Percentiles rank a stretch among this genome's conserved stretches.
Conservation (phyloP, 1,140 invertebrate genomes). For the Drosophila carrolli region DNA sequence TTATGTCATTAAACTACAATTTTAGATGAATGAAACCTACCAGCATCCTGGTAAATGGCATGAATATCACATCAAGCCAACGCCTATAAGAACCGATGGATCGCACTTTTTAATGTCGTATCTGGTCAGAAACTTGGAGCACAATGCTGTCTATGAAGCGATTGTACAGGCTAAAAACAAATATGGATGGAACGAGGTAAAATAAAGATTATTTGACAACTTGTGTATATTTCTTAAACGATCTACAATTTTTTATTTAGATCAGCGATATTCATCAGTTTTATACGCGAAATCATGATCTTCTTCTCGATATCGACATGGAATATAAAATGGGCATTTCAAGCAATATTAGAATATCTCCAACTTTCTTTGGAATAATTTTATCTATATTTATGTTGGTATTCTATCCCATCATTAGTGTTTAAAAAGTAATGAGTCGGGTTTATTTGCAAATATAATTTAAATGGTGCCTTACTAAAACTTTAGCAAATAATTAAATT, state of each 20-base stretch:
- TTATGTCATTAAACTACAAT: not conserved
- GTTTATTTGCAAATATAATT: slow-evolving; percentile 63
- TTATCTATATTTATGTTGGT: slow-evolving; percentile 44
- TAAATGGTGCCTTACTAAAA: slow-evolving; percentile 76
- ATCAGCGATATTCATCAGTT: slow-evolving; percentile 84
- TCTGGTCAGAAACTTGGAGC: slow-evolving; percentile 86
- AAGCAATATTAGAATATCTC: slow-evolving; percentile 42
- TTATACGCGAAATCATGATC: slow-evolving; percentile 81
- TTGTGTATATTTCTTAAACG: not conserved
- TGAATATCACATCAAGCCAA: slow-evolving; percentile 84
- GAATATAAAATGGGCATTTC: slow-evolving; percentile 84
- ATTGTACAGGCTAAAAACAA: slow-evolving; percentile 88
- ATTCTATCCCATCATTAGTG: slow-evolving; percentile 35
- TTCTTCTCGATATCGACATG: slow-evolving; percentile 81
- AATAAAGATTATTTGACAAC: not conserved
- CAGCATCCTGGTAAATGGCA: slow-evolving; percentile 86
- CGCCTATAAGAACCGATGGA: slow-evolving; percentile 68
- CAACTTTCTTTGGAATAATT: slow-evolving; percentile 30
- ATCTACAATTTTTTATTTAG: slow-evolving; percentile 37
- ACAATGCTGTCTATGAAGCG: slow-evolving; percentile 88
- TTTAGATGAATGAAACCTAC: slow-evolving; percentile 86
- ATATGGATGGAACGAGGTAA: slow-evolving; percentile 88
- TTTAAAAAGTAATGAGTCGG: slow-evolving; percentile 44
- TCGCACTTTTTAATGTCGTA: slow-evolving; percentile 85
- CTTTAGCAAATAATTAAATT: slow-evolving; percentile 69